Evolutionary conservation across 2,797 vertebrate species (phyloP).

Genomic region (Meda fulgida): DNA sequence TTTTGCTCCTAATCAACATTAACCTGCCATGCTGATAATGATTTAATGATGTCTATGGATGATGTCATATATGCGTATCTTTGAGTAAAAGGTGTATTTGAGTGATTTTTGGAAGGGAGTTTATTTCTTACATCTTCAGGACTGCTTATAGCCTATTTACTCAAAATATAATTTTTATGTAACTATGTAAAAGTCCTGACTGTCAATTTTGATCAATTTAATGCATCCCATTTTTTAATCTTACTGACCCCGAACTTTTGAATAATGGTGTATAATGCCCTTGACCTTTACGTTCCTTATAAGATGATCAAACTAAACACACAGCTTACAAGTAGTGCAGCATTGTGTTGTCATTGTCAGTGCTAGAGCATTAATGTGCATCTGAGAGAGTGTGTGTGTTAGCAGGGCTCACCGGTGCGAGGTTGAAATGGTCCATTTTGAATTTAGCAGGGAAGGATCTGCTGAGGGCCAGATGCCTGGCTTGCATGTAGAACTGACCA

Average conservation of each 20-base stretch:
- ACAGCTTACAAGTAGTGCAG: not conserved
- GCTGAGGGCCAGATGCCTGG: conserved; percentile 88
- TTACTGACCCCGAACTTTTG: not conserved
- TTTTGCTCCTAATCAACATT: not conserved
- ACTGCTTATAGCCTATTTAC: not conserved
- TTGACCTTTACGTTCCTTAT: not conserved
- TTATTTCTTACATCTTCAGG: not conserved
- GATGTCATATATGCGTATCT: not conserved
- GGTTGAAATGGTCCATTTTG: conserved; percentile 79
- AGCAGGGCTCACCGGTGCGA: conserved; percentile 18
- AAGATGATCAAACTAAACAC: not conserved
- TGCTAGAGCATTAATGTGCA: not conserved
- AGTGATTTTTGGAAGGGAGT: not conserved
- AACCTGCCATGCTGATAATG: not conserved
- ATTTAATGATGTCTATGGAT: not conserved
- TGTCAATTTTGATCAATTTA: not conserved
- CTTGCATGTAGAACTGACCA: conserved; percentile 89
- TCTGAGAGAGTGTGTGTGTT: not conserved
- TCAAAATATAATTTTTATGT: not conserved
- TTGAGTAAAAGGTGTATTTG: not conserved
- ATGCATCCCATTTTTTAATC: no score
- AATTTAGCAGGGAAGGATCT: conserved; percentile 92
- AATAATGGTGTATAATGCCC: not conserved
- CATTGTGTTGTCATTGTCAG: not conserved
- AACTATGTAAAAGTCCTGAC: not conserved